A percentile compares a stretch with the other conserved stretches of the same genome.
Conservation (phyloP, 2,888 invertebrate species). For the Leptinotarsa peninsularis region DNA sequence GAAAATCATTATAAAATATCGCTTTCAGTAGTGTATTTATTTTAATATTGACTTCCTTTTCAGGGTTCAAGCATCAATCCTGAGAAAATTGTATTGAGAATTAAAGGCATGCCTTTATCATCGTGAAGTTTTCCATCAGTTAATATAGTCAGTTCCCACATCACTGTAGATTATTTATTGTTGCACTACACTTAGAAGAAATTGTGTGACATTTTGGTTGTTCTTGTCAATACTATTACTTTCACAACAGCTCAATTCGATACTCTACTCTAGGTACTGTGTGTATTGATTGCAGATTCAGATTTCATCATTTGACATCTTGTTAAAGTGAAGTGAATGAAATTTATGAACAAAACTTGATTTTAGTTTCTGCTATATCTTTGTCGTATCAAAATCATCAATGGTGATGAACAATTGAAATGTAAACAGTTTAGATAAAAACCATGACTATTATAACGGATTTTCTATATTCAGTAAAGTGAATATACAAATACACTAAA, state of each 20-base stretch:
- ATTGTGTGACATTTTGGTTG: neutral
- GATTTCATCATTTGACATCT: too few relatives aligned
- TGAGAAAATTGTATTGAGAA: slow-evolving; percentile 1
- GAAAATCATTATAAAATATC: neutral
- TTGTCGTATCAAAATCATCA: too few relatives aligned
- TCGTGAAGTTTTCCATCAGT: neutral
- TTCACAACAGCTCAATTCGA: too few relatives aligned
- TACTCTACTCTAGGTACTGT: too few relatives aligned
- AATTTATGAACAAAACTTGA: too few relatives aligned
- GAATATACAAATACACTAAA: neutral
- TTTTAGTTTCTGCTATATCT: too few relatives aligned
- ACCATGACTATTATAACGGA: neutral
- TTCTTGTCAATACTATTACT: neutral
- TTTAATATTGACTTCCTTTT: slow-evolving; percentile 2
- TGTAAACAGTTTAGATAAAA: too few relatives aligned
- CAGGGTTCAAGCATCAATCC: neutral
- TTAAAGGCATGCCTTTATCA: neutral
- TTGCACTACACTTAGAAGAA: too few relatives aligned
- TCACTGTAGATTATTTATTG: too few relatives aligned
- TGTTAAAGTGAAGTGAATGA: too few relatives aligned
- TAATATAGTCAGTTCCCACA: neutral
- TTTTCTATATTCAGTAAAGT: neutral
- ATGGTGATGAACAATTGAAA: too few relatives aligned
- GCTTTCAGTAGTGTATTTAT: neutral
- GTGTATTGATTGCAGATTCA: too few relatives aligned